These are phyloP conservation scores for Synanceia verrucosa DNA, from an alignment of 2,797 vertebrate genomes.

Conservation along the genomic window DNA sequence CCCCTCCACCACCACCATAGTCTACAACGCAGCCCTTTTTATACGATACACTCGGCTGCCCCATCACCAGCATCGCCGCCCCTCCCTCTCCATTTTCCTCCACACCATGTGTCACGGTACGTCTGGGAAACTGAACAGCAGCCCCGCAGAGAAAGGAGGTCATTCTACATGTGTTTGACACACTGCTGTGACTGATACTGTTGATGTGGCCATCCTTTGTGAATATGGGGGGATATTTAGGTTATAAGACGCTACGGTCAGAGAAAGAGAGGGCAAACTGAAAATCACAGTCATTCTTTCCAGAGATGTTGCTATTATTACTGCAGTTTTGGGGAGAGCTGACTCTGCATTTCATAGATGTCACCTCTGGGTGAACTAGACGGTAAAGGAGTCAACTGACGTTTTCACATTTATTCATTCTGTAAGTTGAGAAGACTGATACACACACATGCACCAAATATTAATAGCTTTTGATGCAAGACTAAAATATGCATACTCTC, in stretches of 20 bases:
- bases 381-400: not conserved
- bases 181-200: constrained; percentile 15
- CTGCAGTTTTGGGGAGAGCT: constrained; percentile 1
- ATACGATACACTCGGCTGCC: constrained; percentile 21
- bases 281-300: constrained; percentile 16
- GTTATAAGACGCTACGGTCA: not conserved
- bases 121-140: constrained; percentile 47
- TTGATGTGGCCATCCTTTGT: constrained; percentile 26
- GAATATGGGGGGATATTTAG: not conserved
- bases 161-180: constrained; percentile 41
- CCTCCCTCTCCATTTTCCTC: constrained; percentile 45
- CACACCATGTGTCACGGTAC: constrained; percentile 61
- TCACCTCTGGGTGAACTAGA: constrained; percentile 2
- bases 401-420: not conserved
- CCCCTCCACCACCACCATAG: not conserved
- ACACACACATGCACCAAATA: no score
- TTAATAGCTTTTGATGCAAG: no score
- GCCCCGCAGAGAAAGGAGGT: constrained; percentile 20
- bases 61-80: constrained; percentile 3
- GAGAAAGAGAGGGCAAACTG: not conserved
- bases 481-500: no score
- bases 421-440: not conserved
- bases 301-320: not conserved
- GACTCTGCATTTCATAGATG: constrained; percentile 19
- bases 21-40: constrained; percentile 29